Conservation (phyloP, 2,888 invertebrate genomes). For the Aspidiotus rigidus region DNA sequence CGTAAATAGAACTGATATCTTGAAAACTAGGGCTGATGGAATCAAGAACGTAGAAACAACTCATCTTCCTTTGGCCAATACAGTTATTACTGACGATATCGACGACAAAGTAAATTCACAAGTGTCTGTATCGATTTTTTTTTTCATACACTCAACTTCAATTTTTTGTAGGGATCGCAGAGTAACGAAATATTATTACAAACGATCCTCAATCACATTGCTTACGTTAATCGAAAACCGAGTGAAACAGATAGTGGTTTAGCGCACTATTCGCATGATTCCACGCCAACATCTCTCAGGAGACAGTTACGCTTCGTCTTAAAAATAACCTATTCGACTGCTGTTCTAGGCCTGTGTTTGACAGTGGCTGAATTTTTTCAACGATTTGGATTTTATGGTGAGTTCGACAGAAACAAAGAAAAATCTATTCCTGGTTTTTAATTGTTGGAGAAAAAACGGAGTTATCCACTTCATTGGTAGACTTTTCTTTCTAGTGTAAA, state of each 20-base stretch:
- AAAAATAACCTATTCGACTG: slow-evolving; percentile 48
- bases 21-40: background rate
- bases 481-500: background rate
- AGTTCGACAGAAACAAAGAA: slow-evolving; percentile 19
- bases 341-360: slow-evolving; percentile 48
- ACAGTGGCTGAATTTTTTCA: slow-evolving; percentile 47
- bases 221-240: slow-evolving; percentile 45
- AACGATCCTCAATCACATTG: slow-evolving; percentile 49
- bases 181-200: slow-evolving; percentile 43
- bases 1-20: slow-evolving; percentile 13
- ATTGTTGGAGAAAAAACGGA: background rate
- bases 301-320: slow-evolving; percentile 47
- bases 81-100: slow-evolving; percentile 8
- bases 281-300: slow-evolving; percentile 40
- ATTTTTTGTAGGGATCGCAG: slow-evolving; percentile 11
- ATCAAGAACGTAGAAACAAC: background rate
- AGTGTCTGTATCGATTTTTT: background rate
- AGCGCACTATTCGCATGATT: slow-evolving; percentile 28
- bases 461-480: background rate
- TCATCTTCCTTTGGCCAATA: background rate
- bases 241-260: slow-evolving; percentile 35
- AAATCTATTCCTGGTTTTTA: background rate
- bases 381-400: slow-evolving; percentile 49
- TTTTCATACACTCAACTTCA: background rate
- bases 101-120: slow-evolving; percentile 5